Conservation (phyloP, 2,888 invertebrate species). For the Napeogenes inachia region DNA sequence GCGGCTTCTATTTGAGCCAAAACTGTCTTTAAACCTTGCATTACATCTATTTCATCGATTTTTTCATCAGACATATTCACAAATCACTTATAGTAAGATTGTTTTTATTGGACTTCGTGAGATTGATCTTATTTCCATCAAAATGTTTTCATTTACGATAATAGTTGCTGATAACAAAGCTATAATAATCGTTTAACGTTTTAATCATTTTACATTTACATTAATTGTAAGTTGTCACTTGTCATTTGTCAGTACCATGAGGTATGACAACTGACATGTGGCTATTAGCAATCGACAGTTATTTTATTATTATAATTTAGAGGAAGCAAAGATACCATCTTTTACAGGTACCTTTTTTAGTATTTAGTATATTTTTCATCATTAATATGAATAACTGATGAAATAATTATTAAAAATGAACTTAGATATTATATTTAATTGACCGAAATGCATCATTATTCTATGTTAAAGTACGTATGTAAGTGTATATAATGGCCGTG, state of each 20-base stretch:
- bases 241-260: not conserved
- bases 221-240: not conserved
- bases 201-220: not conserved
- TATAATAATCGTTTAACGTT: not conserved
- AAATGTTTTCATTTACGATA: too few relatives aligned
- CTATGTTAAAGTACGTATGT: too few relatives aligned
- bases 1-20: conserved; percentile 79
- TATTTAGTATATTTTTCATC: too few relatives aligned
- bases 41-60: conserved; percentile 56
- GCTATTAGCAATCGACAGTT: not conserved
- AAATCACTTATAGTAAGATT: not conserved
- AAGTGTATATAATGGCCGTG: too few relatives aligned
- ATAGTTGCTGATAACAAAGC: not conserved
- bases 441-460: too few relatives aligned
- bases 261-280: not conserved
- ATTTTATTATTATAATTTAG: not conserved
- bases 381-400: too few relatives aligned
- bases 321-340: not conserved
- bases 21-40: conserved; percentile 77
- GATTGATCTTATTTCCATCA: not conserved
- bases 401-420: too few relatives aligned
- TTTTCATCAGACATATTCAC: conserved; percentile 32
- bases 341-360: not conserved
- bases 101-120: too few relatives aligned
- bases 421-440: too few relatives aligned